Evolutionary conservation across 1,140 invertebrate species (phyloP).

Genomic region (Scylla paramamosain): DNA sequence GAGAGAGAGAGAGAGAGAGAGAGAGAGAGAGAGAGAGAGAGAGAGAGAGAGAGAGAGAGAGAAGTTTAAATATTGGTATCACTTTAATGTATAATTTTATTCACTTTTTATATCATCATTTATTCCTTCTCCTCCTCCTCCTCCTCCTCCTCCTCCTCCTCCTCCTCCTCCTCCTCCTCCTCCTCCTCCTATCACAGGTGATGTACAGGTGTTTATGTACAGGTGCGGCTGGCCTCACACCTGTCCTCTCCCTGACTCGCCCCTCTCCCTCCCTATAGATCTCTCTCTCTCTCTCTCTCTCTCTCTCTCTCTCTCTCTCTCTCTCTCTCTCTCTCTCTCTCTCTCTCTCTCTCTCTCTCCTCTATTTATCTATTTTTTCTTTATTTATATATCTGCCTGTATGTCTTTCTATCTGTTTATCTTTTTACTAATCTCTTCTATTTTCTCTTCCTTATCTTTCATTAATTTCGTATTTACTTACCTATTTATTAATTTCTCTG

Average conservation of each 20-base stretch:
- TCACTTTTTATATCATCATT: too few species aligned
- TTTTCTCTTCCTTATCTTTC: not conserved
- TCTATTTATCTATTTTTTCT: not conserved
- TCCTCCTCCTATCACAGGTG: not conserved
- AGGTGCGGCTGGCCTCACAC: too few species aligned
- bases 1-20: too few species aligned
- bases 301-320: not conserved
- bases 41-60: too few species aligned
- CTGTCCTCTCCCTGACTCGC: too few species aligned
- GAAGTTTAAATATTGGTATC: too few species aligned
- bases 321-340: slow-evolving; percentile 8
- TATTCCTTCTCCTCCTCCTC: too few species aligned
- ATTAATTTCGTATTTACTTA: not conserved
- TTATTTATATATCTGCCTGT: not conserved
- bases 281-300: not conserved
- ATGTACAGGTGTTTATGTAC: not conserved
- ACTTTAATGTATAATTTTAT: too few species aligned
- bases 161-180: not conserved
- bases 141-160: slow-evolving; percentile 14
- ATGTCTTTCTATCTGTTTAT: not conserved
- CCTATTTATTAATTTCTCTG: not conserved
- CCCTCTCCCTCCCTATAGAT: not conserved
- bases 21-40: too few species aligned
- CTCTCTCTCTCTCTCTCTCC: not conserved
- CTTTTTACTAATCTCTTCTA: not conserved